Evolutionary conservation across 2,888 invertebrate genomes (phyloP).

Genomic region (Eulithis testata): DNA sequence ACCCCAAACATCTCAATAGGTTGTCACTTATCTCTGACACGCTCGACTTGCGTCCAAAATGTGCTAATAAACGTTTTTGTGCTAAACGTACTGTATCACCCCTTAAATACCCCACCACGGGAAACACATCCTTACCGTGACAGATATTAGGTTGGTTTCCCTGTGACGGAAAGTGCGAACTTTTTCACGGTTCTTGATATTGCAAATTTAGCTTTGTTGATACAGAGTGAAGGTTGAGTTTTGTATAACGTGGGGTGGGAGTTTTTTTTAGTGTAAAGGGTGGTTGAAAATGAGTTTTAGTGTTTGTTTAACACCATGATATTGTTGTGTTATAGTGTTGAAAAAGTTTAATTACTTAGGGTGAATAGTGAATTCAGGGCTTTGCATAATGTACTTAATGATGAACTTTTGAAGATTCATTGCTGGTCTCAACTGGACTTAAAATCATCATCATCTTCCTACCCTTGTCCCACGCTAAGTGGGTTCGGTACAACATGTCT

Average conservation of each 20-base stretch:
- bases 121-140: constrained; percentile 33
- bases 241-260: not conserved
- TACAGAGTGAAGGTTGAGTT: constrained; percentile 8
- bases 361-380: constrained; percentile 19
- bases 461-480: too few species aligned
- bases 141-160: constrained; percentile 2
- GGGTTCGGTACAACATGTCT: too few species aligned
- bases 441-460: too few species aligned
- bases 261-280: constrained; percentile 39
- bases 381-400: constrained; percentile 15
- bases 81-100: constrained; percentile 53
- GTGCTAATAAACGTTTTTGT: constrained; percentile 79
- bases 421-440: too few species aligned
- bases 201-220: constrained; percentile 11
- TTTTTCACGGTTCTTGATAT: constrained; percentile 17
- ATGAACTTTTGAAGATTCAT: too few species aligned
- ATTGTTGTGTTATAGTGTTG: constrained; percentile 47
- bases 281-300: constrained; percentile 53
- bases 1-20: constrained; percentile 65
- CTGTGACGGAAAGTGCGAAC: not conserved
- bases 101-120: constrained; percentile 39
- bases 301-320: constrained; percentile 55
- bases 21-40: constrained; percentile 74
- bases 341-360: constrained; percentile 33
- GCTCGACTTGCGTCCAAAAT: constrained; percentile 71